Base-by-base conservation (phyloP, 2,113 vertebrate species). In the Cairina moschata region DNA sequence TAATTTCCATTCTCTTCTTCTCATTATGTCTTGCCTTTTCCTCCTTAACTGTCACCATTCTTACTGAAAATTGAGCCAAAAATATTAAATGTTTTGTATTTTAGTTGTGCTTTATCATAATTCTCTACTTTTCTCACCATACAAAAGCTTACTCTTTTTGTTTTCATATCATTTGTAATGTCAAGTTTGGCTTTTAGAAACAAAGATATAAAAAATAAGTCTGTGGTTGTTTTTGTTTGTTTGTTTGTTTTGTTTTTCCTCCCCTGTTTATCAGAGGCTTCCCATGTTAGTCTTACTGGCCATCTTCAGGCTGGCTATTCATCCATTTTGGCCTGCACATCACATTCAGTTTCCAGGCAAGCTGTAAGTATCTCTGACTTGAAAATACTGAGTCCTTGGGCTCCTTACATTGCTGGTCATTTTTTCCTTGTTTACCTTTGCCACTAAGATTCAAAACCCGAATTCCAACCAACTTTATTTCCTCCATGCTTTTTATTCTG, bases 1-100 rank as follows among this genome's bases (percentile, higher is more conserved):
- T 28, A 55, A 91, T 78, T 92, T 92, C 73, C 83, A 88, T 72
- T 88, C 65, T 83, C 66, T 89, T 92, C 52, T n/a, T 91, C 38
- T 80, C 38, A 55, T 71, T 60, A 71, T 5, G 46, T 42, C 26
- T 63, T 72, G 32, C 73, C 38, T 83, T 90, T 82, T 75, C 20
- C 56, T 82, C 66, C 48, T 62, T 46, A 71, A 54, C 79, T 87
- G 74, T 55, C 13, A 62, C 42, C 52, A 67, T 44, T 40, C 62
- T 68, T 75, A 69, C 18, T 23, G 38, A 75, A 83, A 71, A 93
- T 26, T 17, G 83, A 54, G 55, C n/a, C 46, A 62, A 86, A 93
- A 74, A 67, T 32, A 82, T 10, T 56, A 38, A 42, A 40, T 14
- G 7, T n/a, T 83, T 93, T 67, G 36, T 40, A 63, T 40, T 85